Evolutionary conservation across 2,797 vertebrate species (phyloP).

Genomic region (Aldrovandia affinis): DNA sequence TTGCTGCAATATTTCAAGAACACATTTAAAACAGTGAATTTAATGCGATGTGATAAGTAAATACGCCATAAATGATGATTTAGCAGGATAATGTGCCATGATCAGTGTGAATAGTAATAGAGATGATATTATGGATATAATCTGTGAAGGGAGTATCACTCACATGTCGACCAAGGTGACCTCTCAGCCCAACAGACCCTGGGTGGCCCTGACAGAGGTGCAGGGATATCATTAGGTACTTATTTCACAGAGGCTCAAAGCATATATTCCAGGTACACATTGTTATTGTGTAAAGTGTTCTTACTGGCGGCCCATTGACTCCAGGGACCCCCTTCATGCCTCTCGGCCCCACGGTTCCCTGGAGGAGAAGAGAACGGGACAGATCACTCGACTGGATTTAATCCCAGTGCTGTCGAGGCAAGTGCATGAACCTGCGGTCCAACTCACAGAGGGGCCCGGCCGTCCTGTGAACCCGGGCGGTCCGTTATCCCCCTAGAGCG

Average conservation of each 20-base stretch:
- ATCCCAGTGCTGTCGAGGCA: not conserved
- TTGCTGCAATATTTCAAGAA: no score
- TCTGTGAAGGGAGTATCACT: slow-evolving; percentile 25
- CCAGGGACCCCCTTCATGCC: slow-evolving; percentile 70
- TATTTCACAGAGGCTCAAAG: not conserved
- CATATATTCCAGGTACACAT: not conserved
- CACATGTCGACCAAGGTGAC: slow-evolving; percentile 66
- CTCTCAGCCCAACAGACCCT: slow-evolving; percentile 63
- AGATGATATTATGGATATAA: not conserved
- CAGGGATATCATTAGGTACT: slow-evolving; percentile 3
- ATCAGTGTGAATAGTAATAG: not conserved
- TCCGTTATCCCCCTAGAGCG: slow-evolving; percentile 70
- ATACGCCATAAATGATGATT: not conserved
- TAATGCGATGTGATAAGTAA: not conserved
- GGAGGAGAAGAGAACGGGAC: slow-evolving; percentile 23
- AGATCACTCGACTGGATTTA: slow-evolving; percentile 19
- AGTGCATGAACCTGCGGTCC: not conserved
- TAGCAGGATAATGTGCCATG: no score
- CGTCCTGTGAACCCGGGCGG: slow-evolving; percentile 65
- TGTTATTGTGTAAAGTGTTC: slow-evolving; percentile 37
- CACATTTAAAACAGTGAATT: not conserved
- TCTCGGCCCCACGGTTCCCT: slow-evolving; percentile 67
- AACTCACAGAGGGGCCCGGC: slow-evolving; percentile 67
- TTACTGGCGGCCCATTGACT: slow-evolving; percentile 74
- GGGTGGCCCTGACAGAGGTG: slow-evolving; percentile 67